phyloP scores from a whole-genome alignment of 2,113 vertebrate species.

The Myiozetetes cayanensis region DNA sequence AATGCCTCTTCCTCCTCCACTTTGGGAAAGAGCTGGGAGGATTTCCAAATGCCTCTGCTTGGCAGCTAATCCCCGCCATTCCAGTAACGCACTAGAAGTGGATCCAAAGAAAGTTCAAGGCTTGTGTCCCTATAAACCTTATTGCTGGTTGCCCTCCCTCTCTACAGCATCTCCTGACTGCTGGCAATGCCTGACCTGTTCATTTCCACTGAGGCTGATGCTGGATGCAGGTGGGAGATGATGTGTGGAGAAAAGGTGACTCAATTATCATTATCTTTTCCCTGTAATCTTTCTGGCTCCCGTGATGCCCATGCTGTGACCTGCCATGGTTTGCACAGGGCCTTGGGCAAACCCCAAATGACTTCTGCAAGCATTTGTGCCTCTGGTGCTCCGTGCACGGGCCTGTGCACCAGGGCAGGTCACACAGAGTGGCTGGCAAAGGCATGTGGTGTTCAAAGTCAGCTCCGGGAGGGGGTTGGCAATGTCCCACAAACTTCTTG shows the following conservation, averaged over 20 bases:
- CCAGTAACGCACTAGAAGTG: accelerated
- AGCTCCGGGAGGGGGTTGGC: background rate
- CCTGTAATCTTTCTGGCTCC: background rate
- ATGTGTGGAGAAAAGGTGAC: background rate
- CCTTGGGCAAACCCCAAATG: background rate
- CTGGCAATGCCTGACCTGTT: background rate
- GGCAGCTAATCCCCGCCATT: background rate
- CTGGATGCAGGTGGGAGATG: background rate
- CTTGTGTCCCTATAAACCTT: background rate
- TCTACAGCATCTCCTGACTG: background rate
- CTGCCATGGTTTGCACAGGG: background rate
- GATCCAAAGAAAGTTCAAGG: background rate
- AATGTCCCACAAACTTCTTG: conserved; percentile 17
- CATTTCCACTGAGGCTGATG: background rate
- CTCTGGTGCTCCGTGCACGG: background rate
- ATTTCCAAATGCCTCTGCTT: background rate
- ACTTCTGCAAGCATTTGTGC: background rate
- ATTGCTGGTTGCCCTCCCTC: background rate
- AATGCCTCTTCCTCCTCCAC: background rate
- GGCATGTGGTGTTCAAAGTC: background rate
- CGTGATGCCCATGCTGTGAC: accelerated
- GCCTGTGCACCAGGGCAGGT: background rate
- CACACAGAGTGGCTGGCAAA: background rate
- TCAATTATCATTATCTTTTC: background rate
- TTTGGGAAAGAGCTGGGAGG: background rate